These are phyloP conservation scores for Bombus superbus DNA, from an alignment of 1,140 invertebrate genomes.

Conservation along the genomic window DNA sequence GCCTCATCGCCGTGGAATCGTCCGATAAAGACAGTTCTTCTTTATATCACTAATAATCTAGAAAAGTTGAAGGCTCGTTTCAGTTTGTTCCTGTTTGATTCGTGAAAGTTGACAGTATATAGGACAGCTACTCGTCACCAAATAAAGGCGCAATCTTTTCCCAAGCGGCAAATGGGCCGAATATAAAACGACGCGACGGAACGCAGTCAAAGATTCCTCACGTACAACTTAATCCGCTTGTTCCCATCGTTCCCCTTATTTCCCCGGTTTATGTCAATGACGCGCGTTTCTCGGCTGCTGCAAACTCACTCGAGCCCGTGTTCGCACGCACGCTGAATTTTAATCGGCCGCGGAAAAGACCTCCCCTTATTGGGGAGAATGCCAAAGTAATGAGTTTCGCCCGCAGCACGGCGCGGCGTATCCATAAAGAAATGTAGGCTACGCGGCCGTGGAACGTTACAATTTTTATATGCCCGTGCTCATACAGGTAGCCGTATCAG, in stretches of 20 bases:
- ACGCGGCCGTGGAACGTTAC: conserved; percentile 42
- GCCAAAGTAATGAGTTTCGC: conserved; percentile 62
- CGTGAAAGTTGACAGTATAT: neutral
- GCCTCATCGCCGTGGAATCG: no score
- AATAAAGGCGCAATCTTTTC: neutral
- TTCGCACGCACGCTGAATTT: conserved; percentile 62
- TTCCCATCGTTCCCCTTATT: conserved; percentile 28
- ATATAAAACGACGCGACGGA: conserved; percentile 31
- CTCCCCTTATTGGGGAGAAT: conserved; percentile 55
- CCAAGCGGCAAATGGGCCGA: conserved; percentile 27
- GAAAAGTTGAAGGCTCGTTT: neutral
- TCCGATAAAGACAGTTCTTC: neutral
- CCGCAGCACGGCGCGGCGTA: conserved; percentile 47
- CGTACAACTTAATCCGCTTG: conserved; percentile 56
- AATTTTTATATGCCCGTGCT: conserved; percentile 55
- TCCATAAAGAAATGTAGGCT: conserved; percentile 58
- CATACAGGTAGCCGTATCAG: conserved; percentile 11
- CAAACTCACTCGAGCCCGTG: conserved; percentile 39
- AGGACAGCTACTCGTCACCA: neutral
- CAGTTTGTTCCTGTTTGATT: conserved; percentile 3
- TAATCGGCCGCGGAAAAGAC: conserved; percentile 50
- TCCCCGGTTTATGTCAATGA: conserved; percentile 50
- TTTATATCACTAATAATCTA: conserved; percentile 6
- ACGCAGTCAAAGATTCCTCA: conserved; percentile 44
- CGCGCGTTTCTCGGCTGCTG: conserved; percentile 43